phyloP scores from a whole-genome alignment of 2,113 vertebrate species.

The Bettongia penicillata region DNA sequence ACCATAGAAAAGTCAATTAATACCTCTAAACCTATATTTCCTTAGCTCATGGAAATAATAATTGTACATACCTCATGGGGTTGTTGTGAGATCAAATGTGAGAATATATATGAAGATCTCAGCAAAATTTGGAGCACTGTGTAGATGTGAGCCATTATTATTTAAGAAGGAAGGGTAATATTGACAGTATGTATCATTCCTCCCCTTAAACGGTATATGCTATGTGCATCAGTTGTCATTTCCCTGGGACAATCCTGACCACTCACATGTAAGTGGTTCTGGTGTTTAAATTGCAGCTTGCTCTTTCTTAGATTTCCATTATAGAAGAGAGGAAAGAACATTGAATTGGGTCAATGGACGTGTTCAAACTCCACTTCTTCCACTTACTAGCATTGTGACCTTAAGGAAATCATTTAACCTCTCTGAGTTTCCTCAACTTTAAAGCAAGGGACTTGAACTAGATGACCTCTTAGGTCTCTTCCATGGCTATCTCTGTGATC shows the following conservation, averaged over 20 bases:
- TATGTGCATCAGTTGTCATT: background rate
- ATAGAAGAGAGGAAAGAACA: background rate
- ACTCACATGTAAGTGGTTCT: background rate
- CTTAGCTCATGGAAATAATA: background rate
- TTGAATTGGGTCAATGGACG: background rate
- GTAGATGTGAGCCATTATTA: no score
- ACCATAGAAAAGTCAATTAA: background rate
- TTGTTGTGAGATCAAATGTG: no score
- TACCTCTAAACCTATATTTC: background rate
- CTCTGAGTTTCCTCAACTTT: background rate
- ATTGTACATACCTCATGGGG: no score
- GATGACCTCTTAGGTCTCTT: background rate
- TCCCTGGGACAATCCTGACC: background rate
- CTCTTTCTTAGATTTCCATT: background rate
- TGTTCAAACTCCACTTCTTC: background rate
- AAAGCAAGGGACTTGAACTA: background rate
- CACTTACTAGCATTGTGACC: background rate
- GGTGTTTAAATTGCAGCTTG: background rate
- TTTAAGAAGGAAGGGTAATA: background rate
- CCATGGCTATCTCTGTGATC: background rate
- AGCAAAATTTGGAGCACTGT: no score
- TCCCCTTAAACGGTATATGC: background rate
- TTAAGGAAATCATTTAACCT: background rate
- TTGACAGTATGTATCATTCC: background rate
- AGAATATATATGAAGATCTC: no score